Evolutionary conservation across 2,797 vertebrate species (phyloP).

Genomic region (Pseudocheirus occidentalis): DNA sequence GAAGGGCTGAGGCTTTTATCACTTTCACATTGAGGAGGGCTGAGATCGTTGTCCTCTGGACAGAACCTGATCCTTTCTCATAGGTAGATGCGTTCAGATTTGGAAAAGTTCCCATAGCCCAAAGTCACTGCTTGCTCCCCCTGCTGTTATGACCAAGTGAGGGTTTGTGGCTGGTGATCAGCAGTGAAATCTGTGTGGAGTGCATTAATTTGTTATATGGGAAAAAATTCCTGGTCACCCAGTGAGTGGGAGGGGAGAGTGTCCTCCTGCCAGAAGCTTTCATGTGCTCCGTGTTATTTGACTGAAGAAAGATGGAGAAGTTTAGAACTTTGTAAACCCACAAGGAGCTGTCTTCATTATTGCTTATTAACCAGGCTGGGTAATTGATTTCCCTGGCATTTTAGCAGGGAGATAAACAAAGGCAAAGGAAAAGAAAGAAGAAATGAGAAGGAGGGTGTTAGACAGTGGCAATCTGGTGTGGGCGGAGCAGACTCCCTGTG

Average conservation of each 20-base stretch:
- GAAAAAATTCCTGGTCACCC: conserved; percentile 23
- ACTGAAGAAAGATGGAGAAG: conserved; percentile 56
- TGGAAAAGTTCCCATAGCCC: background rate
- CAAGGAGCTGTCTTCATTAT: conserved; percentile 35
- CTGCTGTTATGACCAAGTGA: background rate
- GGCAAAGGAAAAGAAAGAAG: conserved; percentile 72
- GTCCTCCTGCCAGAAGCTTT: conserved; percentile 66
- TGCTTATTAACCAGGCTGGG: conserved; percentile 49
- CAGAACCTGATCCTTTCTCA: background rate
- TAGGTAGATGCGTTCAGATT: background rate
- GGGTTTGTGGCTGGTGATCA: background rate
- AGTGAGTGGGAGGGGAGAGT: conserved; percentile 56
- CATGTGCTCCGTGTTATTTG: conserved; percentile 56
- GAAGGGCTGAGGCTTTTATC: background rate
- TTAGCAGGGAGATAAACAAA: conserved; percentile 67
- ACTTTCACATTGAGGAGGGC: background rate
- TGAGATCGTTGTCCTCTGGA: background rate
- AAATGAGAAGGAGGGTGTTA: conserved; percentile 69
- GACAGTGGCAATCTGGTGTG: conserved; percentile 75
- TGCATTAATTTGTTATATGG: background rate
- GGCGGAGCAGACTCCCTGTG: conserved; percentile 62
- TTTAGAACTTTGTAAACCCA: conserved; percentile 46
- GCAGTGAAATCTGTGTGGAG: background rate
- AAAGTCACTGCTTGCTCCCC: background rate
- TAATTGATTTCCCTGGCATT: conserved; percentile 53